phyloP scores from a whole-genome alignment of 1,140 invertebrate species.

The Neuroterus valhalla region DNA sequence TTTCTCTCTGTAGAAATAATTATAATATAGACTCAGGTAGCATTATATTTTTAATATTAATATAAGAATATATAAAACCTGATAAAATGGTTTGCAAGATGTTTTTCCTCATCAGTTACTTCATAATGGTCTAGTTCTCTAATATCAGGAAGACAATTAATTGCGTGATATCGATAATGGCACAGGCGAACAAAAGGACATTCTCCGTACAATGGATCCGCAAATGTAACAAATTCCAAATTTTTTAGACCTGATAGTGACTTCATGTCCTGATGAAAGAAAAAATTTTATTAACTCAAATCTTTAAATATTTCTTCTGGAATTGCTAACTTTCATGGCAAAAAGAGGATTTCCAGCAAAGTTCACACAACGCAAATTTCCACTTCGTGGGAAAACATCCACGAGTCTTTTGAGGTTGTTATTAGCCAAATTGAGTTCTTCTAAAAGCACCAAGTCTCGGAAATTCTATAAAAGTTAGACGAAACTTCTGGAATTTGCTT shows the following conservation, averaged over 20 bases:
- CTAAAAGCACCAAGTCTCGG: constrained; percentile 18
- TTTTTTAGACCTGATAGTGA: constrained; percentile 35
- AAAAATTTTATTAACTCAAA: not conserved
- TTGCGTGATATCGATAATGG: constrained; percentile 45
- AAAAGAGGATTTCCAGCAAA: constrained; percentile 47
- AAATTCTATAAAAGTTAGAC: constrained; percentile 35
- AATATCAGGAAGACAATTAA: constrained; percentile 38
- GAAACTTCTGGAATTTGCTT: no score
- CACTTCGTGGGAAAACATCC: constrained; percentile 37
- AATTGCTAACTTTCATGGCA: constrained; percentile 33
- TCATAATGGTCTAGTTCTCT: constrained; percentile 45
- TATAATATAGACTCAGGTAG: not conserved
- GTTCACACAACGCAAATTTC: constrained; percentile 37
- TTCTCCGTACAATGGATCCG: constrained; percentile 50
- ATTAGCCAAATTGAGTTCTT: constrained; percentile 47
- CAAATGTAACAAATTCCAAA: constrained; percentile 45
- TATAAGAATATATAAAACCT: constrained; percentile 34
- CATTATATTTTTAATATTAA: not conserved
- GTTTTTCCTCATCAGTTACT: constrained; percentile 40
- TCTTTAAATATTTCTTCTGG: not conserved
- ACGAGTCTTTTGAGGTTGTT: constrained; percentile 46
- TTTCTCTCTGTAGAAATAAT: constrained; percentile 40
- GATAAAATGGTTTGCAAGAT: constrained; percentile 40
- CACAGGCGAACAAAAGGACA: constrained; percentile 46
- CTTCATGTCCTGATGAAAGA: constrained; percentile 41